Evolutionary conservation across 1,140 invertebrate species (phyloP).

Genomic region (Teleopsis dalmanni): DNA sequence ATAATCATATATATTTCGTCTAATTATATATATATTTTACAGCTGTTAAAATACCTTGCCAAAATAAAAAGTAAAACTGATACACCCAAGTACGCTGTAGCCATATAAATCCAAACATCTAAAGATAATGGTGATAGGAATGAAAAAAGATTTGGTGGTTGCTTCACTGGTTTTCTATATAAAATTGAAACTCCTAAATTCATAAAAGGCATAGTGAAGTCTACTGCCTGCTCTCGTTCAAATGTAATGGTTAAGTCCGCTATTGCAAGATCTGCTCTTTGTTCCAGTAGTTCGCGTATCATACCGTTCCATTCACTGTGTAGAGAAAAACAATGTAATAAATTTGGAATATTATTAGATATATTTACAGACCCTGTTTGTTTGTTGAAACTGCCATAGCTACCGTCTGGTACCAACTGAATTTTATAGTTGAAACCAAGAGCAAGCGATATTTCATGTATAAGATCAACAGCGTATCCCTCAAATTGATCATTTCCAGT

Average conservation of each 20-base stretch:
- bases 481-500: constrained; percentile 82
- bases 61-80: constrained; percentile 88
- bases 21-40: not conserved
- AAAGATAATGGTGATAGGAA: constrained; percentile 88
- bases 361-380: constrained; percentile 47
- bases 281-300: constrained; percentile 82
- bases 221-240: constrained; percentile 75
- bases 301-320: constrained; percentile 86
- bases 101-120: constrained; percentile 95
- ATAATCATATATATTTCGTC: not conserved
- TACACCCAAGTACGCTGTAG: constrained; percentile 85
- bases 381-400: constrained; percentile 70
- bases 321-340: not conserved
- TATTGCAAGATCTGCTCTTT: constrained; percentile 85
- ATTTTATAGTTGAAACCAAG: constrained; percentile 88
- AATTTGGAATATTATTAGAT: not conserved
- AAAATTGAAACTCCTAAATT: constrained; percentile 88
- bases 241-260: constrained; percentile 92
- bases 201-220: constrained; percentile 96
- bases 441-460: constrained; percentile 78
- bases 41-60: constrained; percentile 61
- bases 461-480: constrained; percentile 79
- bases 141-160: constrained; percentile 85
- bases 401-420: constrained; percentile 68
- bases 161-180: constrained; percentile 84